Conservation (phyloP, 2,113 vertebrate genomes). For the Leucopsar rothschildi region DNA sequence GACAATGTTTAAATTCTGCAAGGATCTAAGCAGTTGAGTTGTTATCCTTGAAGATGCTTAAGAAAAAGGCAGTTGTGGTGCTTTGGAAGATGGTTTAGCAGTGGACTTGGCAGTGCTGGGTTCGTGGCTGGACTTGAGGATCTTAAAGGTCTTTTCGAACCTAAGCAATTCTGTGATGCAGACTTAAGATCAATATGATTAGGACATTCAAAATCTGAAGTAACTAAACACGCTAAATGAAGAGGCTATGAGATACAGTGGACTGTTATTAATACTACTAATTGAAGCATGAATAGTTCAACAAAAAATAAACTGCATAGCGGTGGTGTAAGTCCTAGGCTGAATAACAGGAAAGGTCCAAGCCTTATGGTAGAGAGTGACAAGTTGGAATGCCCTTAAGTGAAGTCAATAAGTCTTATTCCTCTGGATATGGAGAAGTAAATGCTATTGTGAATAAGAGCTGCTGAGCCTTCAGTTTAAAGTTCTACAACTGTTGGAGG, state of each 20-base stretch:
- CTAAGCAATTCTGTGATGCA: neutral
- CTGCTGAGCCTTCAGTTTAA: neutral
- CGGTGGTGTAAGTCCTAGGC: neutral
- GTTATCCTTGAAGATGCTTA: neutral
- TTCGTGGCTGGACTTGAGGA: neutral
- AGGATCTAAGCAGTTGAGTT: neutral
- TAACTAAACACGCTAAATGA: neutral
- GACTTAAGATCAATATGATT: neutral
- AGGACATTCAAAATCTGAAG: neutral
- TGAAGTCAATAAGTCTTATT: neutral
- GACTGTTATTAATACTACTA: neutral
- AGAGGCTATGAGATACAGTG: neutral
- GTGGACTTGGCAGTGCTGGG: neutral
- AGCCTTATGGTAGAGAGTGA: neutral
- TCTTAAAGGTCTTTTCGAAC: neutral
- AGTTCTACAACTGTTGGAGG: neutral
- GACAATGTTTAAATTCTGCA: neutral
- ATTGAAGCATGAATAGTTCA: neutral
- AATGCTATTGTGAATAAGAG: neutral
- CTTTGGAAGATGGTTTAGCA: neutral
- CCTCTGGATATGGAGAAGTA: neutral
- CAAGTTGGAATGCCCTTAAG: neutral
- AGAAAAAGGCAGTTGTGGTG: neutral
- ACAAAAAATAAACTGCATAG: neutral
- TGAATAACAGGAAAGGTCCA: neutral